Percentiles rank a stretch among this genome's conserved stretches.
Conservation (phyloP, 2,888 invertebrate genomes). For the Hydropsyche betteni region DNA sequence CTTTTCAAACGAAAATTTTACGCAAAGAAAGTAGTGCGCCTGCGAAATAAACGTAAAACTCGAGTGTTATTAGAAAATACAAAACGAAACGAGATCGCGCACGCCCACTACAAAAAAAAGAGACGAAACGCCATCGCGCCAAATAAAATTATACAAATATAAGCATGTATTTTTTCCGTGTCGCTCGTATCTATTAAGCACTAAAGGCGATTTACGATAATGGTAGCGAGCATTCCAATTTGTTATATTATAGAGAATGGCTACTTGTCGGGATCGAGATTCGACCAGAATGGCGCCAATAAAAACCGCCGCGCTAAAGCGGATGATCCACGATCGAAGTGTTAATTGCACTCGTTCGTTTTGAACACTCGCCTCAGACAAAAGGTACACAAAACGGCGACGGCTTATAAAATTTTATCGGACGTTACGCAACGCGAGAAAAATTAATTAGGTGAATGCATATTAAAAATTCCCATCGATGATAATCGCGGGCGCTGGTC, state of each 20-base stretch:
- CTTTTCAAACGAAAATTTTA: constrained; percentile 36
- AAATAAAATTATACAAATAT: constrained; percentile 13
- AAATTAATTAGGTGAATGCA: constrained; percentile 5
- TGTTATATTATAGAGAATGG: constrained; percentile 21
- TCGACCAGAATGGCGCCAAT: background rate
- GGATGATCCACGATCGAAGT: background rate
- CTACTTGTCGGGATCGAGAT: constrained; percentile 18
- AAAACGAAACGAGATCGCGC: constrained; percentile 29
- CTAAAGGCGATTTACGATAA: constrained; percentile 21
- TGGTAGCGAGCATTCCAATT: constrained; percentile 20
- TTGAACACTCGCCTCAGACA: no score
- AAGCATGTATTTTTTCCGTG: background rate
- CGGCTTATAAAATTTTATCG: background rate
- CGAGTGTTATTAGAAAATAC: constrained; percentile 32
- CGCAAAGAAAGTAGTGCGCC: constrained; percentile 29
- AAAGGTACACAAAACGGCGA: background rate
- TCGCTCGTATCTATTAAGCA: background rate
- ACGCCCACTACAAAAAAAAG: background rate
- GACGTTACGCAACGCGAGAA: background rate
- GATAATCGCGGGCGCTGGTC: constrained; percentile 16
- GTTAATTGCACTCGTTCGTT: constrained; percentile 6
- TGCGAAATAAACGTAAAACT: constrained; percentile 34
- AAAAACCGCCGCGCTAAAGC: constrained; percentile 12
- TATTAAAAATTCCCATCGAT: constrained; percentile 26
- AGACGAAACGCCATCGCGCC: constrained; percentile 13